Evolutionary conservation across 2,113 vertebrate species (phyloP).

Genomic region (Clarias magur): DNA sequence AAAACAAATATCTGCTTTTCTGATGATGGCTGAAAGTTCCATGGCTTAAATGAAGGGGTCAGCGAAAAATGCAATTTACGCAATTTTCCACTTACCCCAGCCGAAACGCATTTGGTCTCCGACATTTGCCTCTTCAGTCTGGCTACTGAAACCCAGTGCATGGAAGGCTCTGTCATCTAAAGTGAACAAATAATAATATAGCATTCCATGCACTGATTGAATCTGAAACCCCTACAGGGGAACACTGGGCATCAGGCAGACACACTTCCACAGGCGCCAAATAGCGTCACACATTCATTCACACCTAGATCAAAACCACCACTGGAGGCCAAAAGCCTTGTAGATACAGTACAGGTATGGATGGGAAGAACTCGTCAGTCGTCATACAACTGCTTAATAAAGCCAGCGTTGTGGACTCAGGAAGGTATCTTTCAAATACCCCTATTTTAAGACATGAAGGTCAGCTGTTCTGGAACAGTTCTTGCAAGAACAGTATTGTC

Average conservation of each 20-base stretch:
- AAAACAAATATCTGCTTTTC: neutral
- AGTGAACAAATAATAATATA: neutral
- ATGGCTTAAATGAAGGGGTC: neutral
- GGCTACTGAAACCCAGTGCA: neutral
- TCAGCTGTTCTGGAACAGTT: too few relatives aligned
- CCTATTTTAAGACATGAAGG: too few relatives aligned
- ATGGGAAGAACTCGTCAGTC: too few relatives aligned
- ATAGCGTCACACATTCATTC: neutral
- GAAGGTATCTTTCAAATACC: too few relatives aligned
- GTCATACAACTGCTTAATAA: too few relatives aligned
- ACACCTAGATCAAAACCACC: neutral
- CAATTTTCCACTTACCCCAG: constrained; percentile 23
- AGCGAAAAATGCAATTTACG: neutral
- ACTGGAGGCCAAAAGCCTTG: too few relatives aligned
- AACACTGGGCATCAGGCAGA: neutral
- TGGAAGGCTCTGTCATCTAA: neutral
- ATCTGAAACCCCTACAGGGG: neutral
- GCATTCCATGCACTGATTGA: constrained; percentile 10
- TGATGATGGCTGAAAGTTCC: neutral
- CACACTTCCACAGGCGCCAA: neutral
- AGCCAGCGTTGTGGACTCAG: too few relatives aligned
- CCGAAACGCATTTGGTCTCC: constrained; percentile 40
- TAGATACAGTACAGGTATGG: neutral
- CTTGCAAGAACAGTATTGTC: too few relatives aligned
- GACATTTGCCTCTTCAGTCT: constrained; percentile 33